Base-by-base conservation (phyloP, 2,888 invertebrate species). In the Tachina grossa region DNA sequence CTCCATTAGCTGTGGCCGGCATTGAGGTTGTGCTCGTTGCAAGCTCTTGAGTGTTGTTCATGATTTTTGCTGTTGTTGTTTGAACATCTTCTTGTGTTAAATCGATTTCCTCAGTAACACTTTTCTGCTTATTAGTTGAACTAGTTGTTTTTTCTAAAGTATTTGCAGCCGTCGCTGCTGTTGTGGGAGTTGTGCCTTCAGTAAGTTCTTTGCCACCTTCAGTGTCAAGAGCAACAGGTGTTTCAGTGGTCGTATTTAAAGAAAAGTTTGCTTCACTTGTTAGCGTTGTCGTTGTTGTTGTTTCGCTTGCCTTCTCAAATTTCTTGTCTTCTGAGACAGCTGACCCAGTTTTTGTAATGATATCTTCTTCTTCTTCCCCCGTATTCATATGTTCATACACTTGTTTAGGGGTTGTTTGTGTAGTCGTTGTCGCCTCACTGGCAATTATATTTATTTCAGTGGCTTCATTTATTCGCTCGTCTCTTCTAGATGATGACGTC, bases 161-260 rank as follows among this genome's bases (percentile, higher is more conserved):
- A n/a, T 43, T 22, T 68, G 41, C 13, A 14, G 65, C 41, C 13
- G 53, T 41, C 9, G 65, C 66, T 22, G 74, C n/a, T 14, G 39
- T 74, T 41, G 65, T 41, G 14, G 55, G 47, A 51, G 69, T 53
- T 55, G 16, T 53, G 66, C 75, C 63, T 82, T 86, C 85, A 47
- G 74, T 61, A 63, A 85, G 39, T 68, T 66, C 11, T 68, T 69
- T 39, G 9, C 11, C 57, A 86, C 47, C 9, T 88, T 85, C 57
- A 61, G 55, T 57, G 11, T 19, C 49, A 63, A 75, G 51, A 84
- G 85, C 87, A 87, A 88, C 71, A 87, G 87, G 83, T 89, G 89
- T 65, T 85, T 85, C 74, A 57, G 83, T 72, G 16, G 78, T 81
- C 19, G 76, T 22, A 13, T 57, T 65, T 74, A 74, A 66, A 55